Percentiles rank a stretch among this genome's conserved stretches.
phyloP scores from a whole-genome alignment of 2,888 invertebrate genomes.

The Caenorhabditis sp. region DNA sequence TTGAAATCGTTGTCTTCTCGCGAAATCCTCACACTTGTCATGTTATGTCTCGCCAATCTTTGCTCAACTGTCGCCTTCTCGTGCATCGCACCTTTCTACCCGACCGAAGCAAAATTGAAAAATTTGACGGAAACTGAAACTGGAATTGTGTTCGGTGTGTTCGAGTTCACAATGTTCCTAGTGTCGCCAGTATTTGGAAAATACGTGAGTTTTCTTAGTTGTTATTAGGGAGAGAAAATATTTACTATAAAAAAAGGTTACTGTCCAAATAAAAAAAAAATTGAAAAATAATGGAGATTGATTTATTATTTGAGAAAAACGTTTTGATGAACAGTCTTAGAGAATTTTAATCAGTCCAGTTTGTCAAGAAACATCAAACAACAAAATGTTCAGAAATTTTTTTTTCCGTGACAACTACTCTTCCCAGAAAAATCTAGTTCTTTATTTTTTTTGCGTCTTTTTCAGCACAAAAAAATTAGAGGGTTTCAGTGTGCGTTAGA shows the following conservation, averaged over 20 bases:
- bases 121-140: slow-evolving; percentile 66
- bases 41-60: slow-evolving; percentile 68
- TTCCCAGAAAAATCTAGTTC: too few relatives aligned
- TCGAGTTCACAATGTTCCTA: slow-evolving; percentile 70
- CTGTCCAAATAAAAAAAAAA: too few relatives aligned
- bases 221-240: too few relatives aligned
- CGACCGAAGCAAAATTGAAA: slow-evolving; percentile 64
- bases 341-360: not conserved
- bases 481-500: too few relatives aligned
- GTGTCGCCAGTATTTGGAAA: slow-evolving; percentile 69
- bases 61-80: slow-evolving; percentile 69
- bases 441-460: too few relatives aligned
- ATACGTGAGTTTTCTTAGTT: slow-evolving; percentile 62
- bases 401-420: too few relatives aligned
- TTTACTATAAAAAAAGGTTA: too few relatives aligned
- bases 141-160: slow-evolving; percentile 70
- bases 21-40: slow-evolving; percentile 63
- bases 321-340: too few relatives aligned
- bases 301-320: not conserved
- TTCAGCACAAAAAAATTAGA: too few relatives aligned
- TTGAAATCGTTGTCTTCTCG: slow-evolving; percentile 12
- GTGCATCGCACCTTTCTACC: slow-evolving; percentile 70
- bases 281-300: not conserved
- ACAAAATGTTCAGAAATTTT: too few relatives aligned
- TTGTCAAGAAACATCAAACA: too few relatives aligned